phyloP scores from a whole-genome alignment of 2,113 vertebrate genomes.

The Tapirus terrestris region DNA sequence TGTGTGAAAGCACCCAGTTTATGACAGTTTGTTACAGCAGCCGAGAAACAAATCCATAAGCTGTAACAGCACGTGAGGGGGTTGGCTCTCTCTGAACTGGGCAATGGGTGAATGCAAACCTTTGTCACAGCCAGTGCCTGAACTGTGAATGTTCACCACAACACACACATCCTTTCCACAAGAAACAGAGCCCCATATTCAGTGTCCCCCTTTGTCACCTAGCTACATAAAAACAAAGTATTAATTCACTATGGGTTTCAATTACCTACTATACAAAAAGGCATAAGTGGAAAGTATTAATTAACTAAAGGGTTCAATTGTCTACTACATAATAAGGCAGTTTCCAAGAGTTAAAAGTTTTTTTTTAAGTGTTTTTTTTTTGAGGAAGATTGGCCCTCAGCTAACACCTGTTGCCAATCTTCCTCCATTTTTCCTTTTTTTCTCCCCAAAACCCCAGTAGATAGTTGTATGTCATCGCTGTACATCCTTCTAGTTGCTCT shows the following conservation, averaged over 20 bases:
- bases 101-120: rapidly evolving
- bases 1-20: neutral
- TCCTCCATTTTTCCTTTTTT: no score
- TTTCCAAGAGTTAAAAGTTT: neutral
- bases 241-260: neutral
- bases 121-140: rapidly evolving
- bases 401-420: no score
- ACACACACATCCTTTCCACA: neutral
- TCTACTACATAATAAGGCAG: neutral
- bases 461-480: no score
- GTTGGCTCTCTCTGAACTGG: neutral
- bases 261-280: neutral
- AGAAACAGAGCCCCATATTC: neutral
- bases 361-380: no score
- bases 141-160: neutral
- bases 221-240: neutral
- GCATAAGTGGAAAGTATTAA: neutral
- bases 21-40: neutral
- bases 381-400: no score
- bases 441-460: no score
- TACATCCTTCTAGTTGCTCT: no score
- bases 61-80: rapidly evolving
- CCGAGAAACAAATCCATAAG: rapidly evolving
- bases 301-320: neutral
- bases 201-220: neutral